These are phyloP conservation scores for Edolisoma coerulescens DNA, from an alignment of 2,113 vertebrate genomes.

Conservation along the genomic window DNA sequence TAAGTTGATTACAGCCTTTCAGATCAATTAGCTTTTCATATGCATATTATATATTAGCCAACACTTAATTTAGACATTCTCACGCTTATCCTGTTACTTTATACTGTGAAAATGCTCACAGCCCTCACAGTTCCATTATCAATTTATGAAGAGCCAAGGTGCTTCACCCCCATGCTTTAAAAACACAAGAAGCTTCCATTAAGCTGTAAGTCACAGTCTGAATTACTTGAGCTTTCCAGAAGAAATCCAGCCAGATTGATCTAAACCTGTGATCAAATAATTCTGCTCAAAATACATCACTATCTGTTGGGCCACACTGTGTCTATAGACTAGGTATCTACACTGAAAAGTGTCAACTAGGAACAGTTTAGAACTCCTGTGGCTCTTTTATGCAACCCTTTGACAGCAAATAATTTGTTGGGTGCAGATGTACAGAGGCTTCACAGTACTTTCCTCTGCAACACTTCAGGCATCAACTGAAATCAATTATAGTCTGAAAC, in stretches of 20 bases:
- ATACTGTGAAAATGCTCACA: neutral
- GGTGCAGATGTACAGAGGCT: neutral
- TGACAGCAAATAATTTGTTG: neutral
- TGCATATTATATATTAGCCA: neutral
- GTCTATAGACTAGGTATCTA: neutral
- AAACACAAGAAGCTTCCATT: neutral
- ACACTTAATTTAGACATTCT: neutral
- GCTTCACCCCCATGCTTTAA: neutral
- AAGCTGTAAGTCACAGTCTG: neutral
- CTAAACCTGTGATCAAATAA: neutral
- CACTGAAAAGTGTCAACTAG: neutral
- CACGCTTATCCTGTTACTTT: neutral
- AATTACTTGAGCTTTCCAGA: neutral
- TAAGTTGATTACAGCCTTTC: neutral
- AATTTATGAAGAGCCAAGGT: neutral
- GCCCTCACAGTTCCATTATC: neutral
- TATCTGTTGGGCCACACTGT: neutral
- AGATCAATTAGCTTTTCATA: slow-evolving; percentile 13
- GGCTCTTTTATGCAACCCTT: neutral
- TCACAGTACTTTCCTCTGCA: neutral
- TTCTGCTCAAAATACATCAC: neutral
- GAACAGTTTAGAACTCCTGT: neutral
- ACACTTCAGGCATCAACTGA: neutral
- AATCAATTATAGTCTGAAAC: neutral
- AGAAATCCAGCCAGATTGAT: neutral